These are phyloP conservation scores for Andrena cerasifolii DNA, from an alignment of 1,140 invertebrate genomes.

Conservation along the genomic window DNA sequence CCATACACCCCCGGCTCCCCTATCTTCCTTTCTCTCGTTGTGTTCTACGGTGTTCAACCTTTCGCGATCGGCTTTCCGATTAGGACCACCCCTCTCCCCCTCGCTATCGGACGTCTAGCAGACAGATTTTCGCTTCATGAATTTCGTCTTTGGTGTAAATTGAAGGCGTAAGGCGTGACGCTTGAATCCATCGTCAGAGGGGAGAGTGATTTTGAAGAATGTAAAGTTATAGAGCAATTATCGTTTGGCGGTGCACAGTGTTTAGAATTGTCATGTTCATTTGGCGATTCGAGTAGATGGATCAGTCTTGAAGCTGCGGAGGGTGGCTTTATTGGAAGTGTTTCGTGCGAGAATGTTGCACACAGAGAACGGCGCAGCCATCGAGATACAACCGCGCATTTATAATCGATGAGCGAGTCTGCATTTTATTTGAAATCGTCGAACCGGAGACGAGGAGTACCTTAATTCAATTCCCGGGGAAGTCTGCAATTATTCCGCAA, in stretches of 20 bases:
- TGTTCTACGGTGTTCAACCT: slow-evolving; percentile 28
- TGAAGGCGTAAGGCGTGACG: no score
- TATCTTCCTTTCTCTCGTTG: neutral
- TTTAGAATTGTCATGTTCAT: no score
- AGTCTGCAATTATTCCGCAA: neutral
- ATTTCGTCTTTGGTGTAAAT: neutral
- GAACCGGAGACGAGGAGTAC: neutral
- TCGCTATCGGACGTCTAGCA: neutral
- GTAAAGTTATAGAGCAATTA: no score
- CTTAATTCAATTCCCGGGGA: slow-evolving; percentile 1
- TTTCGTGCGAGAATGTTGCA: no score
- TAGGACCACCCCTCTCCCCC: slow-evolving; percentile 49
- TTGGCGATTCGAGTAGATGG: no score
- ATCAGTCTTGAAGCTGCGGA: no score
- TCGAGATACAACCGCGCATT: neutral
- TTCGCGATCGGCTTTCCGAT: slow-evolving; percentile 57
- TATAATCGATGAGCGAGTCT: neutral
- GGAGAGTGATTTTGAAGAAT: no score
- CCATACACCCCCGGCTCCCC: neutral
- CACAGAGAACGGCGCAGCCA: no score
- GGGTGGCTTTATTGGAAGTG: no score
- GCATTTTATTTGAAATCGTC: neutral
- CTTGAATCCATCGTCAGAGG: no score
- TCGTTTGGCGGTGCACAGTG: no score
- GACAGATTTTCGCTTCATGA: slow-evolving; percentile 8